Conservation (phyloP, 2,888 invertebrate genomes). For the Aleiodes testaceus region DNA sequence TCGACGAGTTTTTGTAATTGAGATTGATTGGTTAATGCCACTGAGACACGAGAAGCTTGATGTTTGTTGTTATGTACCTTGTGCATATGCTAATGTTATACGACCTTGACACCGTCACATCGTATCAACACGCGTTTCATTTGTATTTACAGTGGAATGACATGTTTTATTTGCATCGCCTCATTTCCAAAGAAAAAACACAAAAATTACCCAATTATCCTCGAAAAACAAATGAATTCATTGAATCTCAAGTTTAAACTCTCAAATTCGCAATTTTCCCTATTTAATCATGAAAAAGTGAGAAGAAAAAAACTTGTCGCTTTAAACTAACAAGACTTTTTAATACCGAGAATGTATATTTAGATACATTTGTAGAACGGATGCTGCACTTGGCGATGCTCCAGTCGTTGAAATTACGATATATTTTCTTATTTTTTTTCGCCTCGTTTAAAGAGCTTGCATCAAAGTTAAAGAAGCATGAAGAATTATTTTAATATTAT, state of each 20-base stretch:
- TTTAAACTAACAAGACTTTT: slow-evolving; percentile 1
- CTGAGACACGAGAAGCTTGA: slow-evolving; percentile 15
- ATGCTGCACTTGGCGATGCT: slow-evolving; percentile 65
- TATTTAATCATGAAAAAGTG: slow-evolving; percentile 8
- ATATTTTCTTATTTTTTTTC: not conserved
- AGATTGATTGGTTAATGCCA: not conserved
- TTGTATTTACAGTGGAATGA: not conserved
- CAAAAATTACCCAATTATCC: slow-evolving; percentile 7
- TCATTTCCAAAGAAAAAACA: not conserved
- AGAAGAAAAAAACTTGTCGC: not conserved
- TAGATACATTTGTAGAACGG: slow-evolving; percentile 68
- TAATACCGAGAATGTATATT: slow-evolving; percentile 59
- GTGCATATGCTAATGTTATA: slow-evolving; percentile 47
- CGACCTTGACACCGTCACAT: slow-evolving; percentile 50
- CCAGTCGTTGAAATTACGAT: slow-evolving; percentile 53
- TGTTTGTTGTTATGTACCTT: slow-evolving; percentile 30
- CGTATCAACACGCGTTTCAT: slow-evolving; percentile 18
- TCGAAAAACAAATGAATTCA: too few relatives aligned
- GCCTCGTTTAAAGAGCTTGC: too few relatives aligned
- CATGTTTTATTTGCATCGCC: not conserved
- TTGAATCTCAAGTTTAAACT: too few relatives aligned
- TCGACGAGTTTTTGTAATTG: not conserved
- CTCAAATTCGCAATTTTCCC: slow-evolving; percentile 27
- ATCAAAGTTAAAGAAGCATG: too few relatives aligned
- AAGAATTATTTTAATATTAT: too few relatives aligned